Evolutionary conservation across 2,113 vertebrate genomes (phyloP).

Genomic region (Chrysemys picta): DNA sequence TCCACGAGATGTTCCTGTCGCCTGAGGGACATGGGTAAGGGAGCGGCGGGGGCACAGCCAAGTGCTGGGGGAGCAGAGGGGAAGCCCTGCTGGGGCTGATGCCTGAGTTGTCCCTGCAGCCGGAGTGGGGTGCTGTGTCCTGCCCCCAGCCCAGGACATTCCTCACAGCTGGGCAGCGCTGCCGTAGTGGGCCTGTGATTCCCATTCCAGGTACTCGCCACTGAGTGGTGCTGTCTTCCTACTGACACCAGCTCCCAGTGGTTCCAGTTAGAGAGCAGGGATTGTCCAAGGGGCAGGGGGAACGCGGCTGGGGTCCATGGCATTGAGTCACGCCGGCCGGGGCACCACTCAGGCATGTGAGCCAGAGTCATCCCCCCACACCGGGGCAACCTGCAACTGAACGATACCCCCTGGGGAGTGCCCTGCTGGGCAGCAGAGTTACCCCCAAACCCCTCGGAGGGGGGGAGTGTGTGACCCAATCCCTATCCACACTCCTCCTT

Average conservation of each 20-base stretch:
- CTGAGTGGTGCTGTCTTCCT: not conserved
- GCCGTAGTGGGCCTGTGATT: not conserved
- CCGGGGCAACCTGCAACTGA: not conserved
- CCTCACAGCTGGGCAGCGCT: not conserved
- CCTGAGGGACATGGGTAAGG: conserved; percentile 87
- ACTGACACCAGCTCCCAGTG: not conserved
- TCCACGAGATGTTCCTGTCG: conserved; percentile 92
- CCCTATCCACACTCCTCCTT: not conserved
- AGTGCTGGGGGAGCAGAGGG: not conserved
- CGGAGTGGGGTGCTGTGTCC: not conserved
- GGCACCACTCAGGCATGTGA: not conserved
- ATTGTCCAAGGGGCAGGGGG: not conserved
- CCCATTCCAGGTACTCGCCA: not conserved
- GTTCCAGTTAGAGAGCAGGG: not conserved
- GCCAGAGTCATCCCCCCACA: not conserved
- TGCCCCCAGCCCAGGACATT: not conserved
- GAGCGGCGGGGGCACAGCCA: not conserved
- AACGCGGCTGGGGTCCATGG: not conserved
- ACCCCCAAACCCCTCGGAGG: not conserved
- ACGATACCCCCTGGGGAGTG: not conserved
- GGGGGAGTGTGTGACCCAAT: not conserved
- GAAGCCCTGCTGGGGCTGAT: not conserved
- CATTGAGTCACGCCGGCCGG: not conserved
- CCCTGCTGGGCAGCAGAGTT: not conserved
- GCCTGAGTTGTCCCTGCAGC: not conserved